Conservation (phyloP, 2,797 vertebrate genomes). For the Acanthornis magna region DNA sequence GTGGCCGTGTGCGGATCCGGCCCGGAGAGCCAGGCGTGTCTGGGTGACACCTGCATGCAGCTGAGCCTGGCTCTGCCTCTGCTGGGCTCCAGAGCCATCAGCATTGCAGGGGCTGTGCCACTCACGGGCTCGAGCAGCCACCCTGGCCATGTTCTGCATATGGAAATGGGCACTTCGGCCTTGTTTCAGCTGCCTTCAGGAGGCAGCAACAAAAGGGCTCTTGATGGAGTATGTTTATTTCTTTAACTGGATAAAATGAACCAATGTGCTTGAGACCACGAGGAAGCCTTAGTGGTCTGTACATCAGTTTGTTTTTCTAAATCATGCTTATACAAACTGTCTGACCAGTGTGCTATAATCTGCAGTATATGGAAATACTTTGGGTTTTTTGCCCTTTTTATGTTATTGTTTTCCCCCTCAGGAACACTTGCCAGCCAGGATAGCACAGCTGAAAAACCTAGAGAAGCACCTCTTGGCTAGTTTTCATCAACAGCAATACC, state of each 20-base stretch:
- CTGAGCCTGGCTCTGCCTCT: not conserved
- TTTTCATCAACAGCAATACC: not conserved
- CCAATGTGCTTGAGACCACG: not conserved
- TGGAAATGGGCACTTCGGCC: not conserved
- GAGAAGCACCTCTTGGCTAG: not conserved
- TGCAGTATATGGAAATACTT: not conserved
- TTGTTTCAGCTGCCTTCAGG: not conserved
- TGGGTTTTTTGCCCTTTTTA: accelerated
- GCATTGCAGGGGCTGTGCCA: not conserved
- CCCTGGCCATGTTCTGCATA: not conserved
- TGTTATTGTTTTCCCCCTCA: accelerated
- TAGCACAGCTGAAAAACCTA: not conserved
- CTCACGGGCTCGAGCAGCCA: not conserved
- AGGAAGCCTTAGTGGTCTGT: not conserved
- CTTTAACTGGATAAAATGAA: not conserved
- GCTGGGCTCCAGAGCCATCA: not conserved
- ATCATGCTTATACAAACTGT: not conserved
- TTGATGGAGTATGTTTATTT: not conserved
- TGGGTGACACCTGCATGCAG: not conserved
- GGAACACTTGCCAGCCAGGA: not conserved
- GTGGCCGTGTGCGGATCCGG: not conserved
- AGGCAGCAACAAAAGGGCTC: not conserved
- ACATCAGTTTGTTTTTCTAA: not conserved
- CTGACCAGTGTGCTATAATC: not conserved
- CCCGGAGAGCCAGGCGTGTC: not conserved